Base-by-base conservation (phyloP, 2,797 vertebrate genomes). In the Ctenochaetus hawaiiensis region DNA sequence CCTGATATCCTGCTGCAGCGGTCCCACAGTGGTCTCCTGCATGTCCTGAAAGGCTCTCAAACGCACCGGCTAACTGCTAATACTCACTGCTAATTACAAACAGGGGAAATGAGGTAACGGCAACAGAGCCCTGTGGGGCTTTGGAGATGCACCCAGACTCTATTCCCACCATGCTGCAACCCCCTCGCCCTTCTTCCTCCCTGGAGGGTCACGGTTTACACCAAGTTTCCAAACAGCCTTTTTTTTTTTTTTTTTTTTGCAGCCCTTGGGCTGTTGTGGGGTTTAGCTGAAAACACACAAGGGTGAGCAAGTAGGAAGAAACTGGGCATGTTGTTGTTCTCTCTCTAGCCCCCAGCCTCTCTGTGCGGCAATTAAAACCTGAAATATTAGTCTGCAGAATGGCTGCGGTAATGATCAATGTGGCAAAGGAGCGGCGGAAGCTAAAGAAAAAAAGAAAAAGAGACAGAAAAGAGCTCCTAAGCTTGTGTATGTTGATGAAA, bases 91-190 rank as follows among this genome's bases (percentile, higher is more conserved):
- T 94, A 93, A 94, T 94, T 91, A 94, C 87, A 92, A 90, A 78
- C 92, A 80, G 20, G 93, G 93, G 93, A 89, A 88, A 87, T 89
- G 91, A 92, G 89, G 86, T 84, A 90, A 90, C 71, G 23, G 51
- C 63, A n/a, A 39, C 34, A 16, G 43, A 26, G 70, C 68, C 91
- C 72, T 70, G 0, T 2, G 87, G 69, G 90, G 58, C 23, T 41
- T 0, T n/a, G 0, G 52, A 39, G 62, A 53, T 53, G 75, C 72
- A 71, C 70, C 78, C 85, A 83, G 76, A 75, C 82, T 83, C 67
- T 14, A 8, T 60, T 81, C 64, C 78, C 78, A 81, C 72, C 51
- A 47, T 63, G 51, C 52, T 61, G 51, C 47, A 77, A 66, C 64
- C 78, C 52, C 72, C n/a, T 76, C 49, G 56, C 72, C 79, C 78